Evolutionary conservation across 1,140 invertebrate species (phyloP), one percentile per base, ranked within the genome.

Genomic region (Papilio xuthus): DNA sequence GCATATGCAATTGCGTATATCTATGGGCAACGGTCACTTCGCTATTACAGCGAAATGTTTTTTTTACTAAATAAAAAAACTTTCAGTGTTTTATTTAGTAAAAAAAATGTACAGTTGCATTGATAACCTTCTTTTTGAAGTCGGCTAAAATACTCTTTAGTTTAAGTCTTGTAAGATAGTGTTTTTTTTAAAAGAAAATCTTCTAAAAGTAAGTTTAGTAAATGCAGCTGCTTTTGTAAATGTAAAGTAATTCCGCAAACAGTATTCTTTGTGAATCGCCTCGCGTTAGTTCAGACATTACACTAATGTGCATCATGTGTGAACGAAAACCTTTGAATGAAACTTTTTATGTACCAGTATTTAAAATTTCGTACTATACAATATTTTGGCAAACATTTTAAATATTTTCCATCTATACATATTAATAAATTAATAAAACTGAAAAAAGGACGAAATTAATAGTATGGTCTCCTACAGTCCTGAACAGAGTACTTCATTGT

Each of bases 281-380:
- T 23, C 60, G 32, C 60, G 60, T 67, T 67, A 67, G 60, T 67
- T 13, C 60, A 26, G 23, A 60, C 56, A 32, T 67, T 67, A 67
- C 26, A 67, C 60, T 67, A 67, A 67, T 67, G 60, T 28, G 15
- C 23, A n/a, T n/a, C 60, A 28, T 3, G 56, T 50, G 47, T 60
- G 56, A 26, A 23, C 56, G n/a, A 12, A 23, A 60, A 13, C 56
- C 20, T 60, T 60, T 60, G 56, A 60, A 60, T 60, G 13, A 23
- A 67, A 32, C 23, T 28, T 67, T 67, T 15, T 67, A 18, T 60
- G 56, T 60, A 60, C 0, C 0, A 4, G 12, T 13, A 28, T 67
- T 67, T 60, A 1, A 67, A 67, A 67, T 7, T 67, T 13, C 15
- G 13, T 32, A 67, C 4, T 18, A 4, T 7, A 32, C 8, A 67